Evolutionary conservation across 2,113 vertebrate species (phyloP).

Genomic region (Neolamprologus ventralis): DNA sequence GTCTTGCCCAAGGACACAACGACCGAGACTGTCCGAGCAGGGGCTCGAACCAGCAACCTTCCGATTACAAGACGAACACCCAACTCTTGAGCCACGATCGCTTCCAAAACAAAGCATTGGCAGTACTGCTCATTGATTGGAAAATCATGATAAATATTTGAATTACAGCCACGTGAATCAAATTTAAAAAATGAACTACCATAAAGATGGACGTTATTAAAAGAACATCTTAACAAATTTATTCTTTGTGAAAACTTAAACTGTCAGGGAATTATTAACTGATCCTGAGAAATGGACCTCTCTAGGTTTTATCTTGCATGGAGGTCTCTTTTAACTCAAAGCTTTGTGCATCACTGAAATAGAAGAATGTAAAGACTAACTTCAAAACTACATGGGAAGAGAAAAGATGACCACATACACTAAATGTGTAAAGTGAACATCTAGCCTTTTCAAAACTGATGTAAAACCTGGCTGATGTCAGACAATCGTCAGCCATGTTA

Average conservation of each 20-base stretch:
- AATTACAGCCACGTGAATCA: neutral
- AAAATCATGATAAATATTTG: neutral
- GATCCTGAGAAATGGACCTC: neutral
- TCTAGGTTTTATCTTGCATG: neutral
- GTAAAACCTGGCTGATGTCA: neutral
- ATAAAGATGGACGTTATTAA: neutral
- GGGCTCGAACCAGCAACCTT: fast-evolving
- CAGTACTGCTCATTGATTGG: neutral
- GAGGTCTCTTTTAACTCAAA: neutral
- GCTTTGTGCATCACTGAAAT: neutral
- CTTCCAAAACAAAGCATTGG: neutral
- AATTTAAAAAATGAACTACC: neutral
- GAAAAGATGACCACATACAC: neutral
- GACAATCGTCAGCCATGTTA: neutral
- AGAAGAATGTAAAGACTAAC: neutral
- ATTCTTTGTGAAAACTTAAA: neutral
- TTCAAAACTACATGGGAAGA: neutral
- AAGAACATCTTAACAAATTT: neutral
- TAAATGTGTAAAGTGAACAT: neutral
- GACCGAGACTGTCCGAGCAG: no score
- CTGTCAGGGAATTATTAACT: neutral
- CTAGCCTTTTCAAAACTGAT: neutral
- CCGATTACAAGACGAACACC: no score
- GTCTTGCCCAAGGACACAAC: no score
- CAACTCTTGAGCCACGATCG: no score